Base-by-base conservation (phyloP, 2,797 vertebrate species). In the Strix occidentalis region DNA sequence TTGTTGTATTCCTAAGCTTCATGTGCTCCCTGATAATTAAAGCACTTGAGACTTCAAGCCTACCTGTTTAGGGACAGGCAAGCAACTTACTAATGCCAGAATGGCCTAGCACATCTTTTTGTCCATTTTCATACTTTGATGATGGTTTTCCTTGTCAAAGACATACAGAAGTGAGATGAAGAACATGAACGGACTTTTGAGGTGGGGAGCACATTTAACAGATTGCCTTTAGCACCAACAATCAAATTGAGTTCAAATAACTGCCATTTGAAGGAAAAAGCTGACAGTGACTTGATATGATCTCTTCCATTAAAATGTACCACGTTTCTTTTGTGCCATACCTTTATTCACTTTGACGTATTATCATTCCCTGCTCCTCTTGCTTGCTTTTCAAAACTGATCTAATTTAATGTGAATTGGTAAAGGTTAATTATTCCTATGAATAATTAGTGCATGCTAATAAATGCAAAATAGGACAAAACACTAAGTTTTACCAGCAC, bases 361-460 rank as follows among this genome's bases (percentile, higher is more conserved):
- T 93, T 94, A 97, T 96, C 93, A 57, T 78, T 93, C 96, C 94
- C 93, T 91, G 84, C 93, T 93, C 91, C 94, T 95, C 97, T 83
- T 97, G 96, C 98, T 96, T 98, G 97, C 97, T 98, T 98, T 97
- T 97, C 95, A 97, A 97, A 97, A 97, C 94, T 65, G 16, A 97
- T 96, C 96, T 97, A 96, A 98, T 97, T 97, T 96, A 97, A 98
- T 89, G 80, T 20, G 63, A 97, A 96, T 89, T 94, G 95, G 97
- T 94, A 96, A 96, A 97, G 95, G 96, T 90, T 93, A 98, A 97
- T 98, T 96, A 97, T 97, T 92, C 48, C 95, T 91, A 93, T 88
- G 97, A 98, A 98, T 98, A 98, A 98, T 98, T 97, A 98, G 96
- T 82, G 54, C 74, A 95, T 94, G 92, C 94, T 97, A 98, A 98